Percentiles rank a stretch among this genome's conserved stretches.
Conservation (phyloP, 64 coral and sea anemone genomes). For the Montipora foliosa region DNA sequence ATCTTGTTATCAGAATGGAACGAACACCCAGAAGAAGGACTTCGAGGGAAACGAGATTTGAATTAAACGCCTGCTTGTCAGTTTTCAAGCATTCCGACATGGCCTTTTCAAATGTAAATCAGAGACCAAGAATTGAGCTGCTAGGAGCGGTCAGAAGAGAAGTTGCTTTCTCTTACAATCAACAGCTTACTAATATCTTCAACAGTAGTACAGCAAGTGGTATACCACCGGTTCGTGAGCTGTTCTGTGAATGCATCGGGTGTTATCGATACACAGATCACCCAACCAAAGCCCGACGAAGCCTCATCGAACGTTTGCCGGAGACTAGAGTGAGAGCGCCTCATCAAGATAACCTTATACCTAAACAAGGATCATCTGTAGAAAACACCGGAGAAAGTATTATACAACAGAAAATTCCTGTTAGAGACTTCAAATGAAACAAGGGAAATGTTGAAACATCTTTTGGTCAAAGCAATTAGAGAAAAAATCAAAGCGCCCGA, state of each 20-base stretch:
- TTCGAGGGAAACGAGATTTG: neutral
- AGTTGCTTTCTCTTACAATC: slow-evolving; percentile 3
- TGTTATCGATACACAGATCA: neutral
- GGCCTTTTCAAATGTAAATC: neutral
- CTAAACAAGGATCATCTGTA: neutral
- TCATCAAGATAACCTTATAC: neutral
- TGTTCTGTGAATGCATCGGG: neutral
- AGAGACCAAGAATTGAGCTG: neutral
- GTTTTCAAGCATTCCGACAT: neutral
- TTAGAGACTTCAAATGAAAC: too few relatives aligned
- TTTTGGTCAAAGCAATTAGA: neutral
- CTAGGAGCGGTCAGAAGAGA: neutral
- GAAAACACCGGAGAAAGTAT: neutral
- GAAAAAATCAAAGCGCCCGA: neutral
- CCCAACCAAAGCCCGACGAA: too few relatives aligned
- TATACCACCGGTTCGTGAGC: slow-evolving; percentile 2
- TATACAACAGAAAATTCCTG: neutral
- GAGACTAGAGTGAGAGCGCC: too few relatives aligned
- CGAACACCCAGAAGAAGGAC: neutral
- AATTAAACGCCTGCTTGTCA: slow-evolving; percentile 1
- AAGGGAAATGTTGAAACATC: neutral
- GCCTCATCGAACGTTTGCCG: neutral
- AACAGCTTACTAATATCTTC: neutral
- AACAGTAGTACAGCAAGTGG: neutral
- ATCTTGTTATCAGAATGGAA: neutral